Percentiles rank a stretch among this genome's conserved stretches.
phyloP scores from a whole-genome alignment of 2,113 vertebrate genomes.

The Pseudorhombus dupliciocellatus region DNA sequence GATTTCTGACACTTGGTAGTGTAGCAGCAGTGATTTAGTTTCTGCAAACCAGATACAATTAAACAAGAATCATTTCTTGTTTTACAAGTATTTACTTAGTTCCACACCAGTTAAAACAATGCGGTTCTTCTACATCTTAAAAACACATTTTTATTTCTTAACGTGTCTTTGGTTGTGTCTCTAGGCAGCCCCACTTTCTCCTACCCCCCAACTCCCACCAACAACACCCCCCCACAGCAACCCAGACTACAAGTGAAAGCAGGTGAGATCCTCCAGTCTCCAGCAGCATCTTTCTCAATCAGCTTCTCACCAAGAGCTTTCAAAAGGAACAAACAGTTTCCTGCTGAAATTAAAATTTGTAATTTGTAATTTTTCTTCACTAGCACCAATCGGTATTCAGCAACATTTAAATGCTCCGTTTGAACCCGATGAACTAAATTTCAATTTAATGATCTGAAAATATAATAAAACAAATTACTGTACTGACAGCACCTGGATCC shows the following conservation, averaged over 20 bases:
- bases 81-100: no score
- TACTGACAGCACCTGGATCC: no score
- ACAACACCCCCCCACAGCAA: constrained; percentile 76
- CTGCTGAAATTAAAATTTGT: no score
- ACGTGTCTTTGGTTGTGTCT: not conserved
- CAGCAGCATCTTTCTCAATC: not conserved
- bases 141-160: not conserved
- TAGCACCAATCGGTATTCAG: no score
- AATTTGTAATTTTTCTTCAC: no score
- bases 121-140: no score
- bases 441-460: no score
- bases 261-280: constrained; percentile 67
- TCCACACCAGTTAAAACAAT: no score
- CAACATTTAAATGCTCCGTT: no score
- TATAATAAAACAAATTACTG: no score
- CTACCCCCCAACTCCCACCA: constrained; percentile 79
- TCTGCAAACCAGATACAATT: constrained; percentile 8
- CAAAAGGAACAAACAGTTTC: not conserved
- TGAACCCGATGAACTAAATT: no score
- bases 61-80: no score
- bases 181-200: constrained; percentile 86
- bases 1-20: constrained; percentile 3
- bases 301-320: not conserved
- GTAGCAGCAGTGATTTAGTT: constrained; percentile 1
- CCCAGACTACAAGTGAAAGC: constrained; percentile 83